Percentiles rank a stretch among this genome's conserved stretches.
Conservation (phyloP, 2,113 vertebrate species). For the Trematomus loennbergii region DNA sequence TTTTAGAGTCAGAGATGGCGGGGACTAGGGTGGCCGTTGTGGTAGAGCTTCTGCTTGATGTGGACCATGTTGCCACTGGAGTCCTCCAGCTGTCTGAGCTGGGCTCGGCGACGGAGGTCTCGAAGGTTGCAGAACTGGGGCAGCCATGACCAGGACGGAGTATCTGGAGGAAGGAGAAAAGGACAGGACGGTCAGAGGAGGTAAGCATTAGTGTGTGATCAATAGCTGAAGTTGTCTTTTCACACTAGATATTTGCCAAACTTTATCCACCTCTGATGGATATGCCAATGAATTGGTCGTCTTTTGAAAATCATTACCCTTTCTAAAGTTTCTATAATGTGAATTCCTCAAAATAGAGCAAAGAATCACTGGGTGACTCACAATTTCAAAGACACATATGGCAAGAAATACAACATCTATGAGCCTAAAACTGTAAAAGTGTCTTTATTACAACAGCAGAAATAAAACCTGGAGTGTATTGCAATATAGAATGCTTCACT, state of each 20-base stretch:
- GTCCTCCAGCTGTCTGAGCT: constrained; percentile 95
- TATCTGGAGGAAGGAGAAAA: constrained; percentile 83
- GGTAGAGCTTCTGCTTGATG: constrained; percentile 99
- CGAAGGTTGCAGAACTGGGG: constrained; percentile 95
- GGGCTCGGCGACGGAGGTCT: constrained; percentile 92
- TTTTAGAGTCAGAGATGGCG: constrained; percentile 93
- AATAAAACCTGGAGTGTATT: too few relatives aligned
- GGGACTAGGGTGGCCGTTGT: constrained; percentile 98
- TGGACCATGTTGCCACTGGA: constrained; percentile 98
- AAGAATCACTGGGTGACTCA: neutral
- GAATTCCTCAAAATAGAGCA: neutral
- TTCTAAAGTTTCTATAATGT: too few relatives aligned
- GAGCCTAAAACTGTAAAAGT: neutral
- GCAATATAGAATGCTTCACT: neutral
- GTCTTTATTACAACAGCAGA: neutral
- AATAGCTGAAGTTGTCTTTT: neutral
- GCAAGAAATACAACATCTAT: neutral
- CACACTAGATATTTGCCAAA: neutral
- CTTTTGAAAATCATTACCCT: neutral
- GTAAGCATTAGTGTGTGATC: neutral
- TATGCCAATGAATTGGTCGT: neutral
- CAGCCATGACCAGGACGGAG: constrained; percentile 96
- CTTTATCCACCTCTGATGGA: neutral
- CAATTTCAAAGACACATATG: neutral
- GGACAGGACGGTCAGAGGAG: neutral